Percentiles rank a stretch among this genome's conserved stretches.
phyloP scores from a whole-genome alignment of 2,888 invertebrate species.

The Drosophila yooni region DNA sequence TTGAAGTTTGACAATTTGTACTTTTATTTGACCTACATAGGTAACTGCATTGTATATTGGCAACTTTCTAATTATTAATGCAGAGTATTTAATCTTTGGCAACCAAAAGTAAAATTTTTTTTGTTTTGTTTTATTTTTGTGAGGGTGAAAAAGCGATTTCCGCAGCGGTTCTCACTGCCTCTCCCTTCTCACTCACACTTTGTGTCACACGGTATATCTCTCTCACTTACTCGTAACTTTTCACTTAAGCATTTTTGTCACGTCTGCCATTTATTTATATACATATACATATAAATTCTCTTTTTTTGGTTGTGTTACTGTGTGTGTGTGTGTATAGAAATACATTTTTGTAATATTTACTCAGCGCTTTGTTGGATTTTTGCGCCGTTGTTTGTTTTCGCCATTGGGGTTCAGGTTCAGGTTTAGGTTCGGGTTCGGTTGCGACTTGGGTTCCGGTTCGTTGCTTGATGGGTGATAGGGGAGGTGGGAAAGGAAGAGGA shows the following conservation, averaged over 20 bases:
- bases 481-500: not conserved
- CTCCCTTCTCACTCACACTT: not conserved
- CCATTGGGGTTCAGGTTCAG: slow-evolving; percentile 51
- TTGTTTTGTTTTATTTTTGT: slow-evolving; percentile 19
- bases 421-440: slow-evolving; percentile 4
- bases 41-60: not conserved
- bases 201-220: not conserved
- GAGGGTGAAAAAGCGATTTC: slow-evolving; percentile 67
- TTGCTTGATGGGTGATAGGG: not conserved
- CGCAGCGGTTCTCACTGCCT: slow-evolving; percentile 37
- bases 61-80: not conserved
- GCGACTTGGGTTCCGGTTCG: not conserved
- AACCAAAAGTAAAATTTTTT: not conserved
- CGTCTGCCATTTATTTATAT: slow-evolving; percentile 74
- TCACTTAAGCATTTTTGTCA: slow-evolving; percentile 79
- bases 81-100: slow-evolving; percentile 5
- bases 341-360: slow-evolving; percentile 80
- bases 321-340: slow-evolving; percentile 37
- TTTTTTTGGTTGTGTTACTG: slow-evolving; percentile 22
- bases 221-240: slow-evolving; percentile 69
- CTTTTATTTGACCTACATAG: not conserved
- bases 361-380: slow-evolving; percentile 68
- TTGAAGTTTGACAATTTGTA: not conserved
- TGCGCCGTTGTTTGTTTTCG: slow-evolving; percentile 59
- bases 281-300: slow-evolving; percentile 23